phyloP scores from a whole-genome alignment of 2,113 vertebrate species.

The Gymnogyps californianus region DNA sequence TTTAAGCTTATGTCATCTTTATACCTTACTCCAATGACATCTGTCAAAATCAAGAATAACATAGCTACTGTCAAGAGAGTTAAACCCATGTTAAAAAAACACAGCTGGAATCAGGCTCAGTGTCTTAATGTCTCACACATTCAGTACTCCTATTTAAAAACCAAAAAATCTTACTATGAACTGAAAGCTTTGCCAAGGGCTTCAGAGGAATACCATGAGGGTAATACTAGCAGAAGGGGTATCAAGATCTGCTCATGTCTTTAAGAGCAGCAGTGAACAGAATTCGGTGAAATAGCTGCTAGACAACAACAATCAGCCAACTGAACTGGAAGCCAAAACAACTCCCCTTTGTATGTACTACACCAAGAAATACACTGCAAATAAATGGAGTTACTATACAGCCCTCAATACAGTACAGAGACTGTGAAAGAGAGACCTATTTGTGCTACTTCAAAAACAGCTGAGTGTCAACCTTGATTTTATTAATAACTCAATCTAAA shows the following conservation, averaged over 20 bases:
- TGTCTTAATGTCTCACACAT: background rate
- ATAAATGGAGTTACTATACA: background rate
- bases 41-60: background rate
- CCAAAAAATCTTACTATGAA: background rate
- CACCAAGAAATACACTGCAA: background rate
- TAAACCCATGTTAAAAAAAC: background rate
- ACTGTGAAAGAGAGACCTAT: background rate
- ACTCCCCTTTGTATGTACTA: background rate
- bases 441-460: background rate
- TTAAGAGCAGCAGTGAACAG: background rate
- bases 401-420: background rate
- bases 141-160: background rate
- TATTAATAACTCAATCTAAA: background rate
- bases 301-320: background rate
- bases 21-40: background rate
- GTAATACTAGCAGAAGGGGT: background rate
- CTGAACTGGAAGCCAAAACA: background rate
- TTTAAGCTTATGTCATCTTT: background rate
- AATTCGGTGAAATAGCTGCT: background rate
- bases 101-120: background rate
- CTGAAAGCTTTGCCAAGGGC: background rate
- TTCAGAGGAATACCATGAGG: background rate
- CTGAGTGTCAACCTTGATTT: background rate
- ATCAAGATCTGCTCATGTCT: fast-evolving
- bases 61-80: background rate